Percentiles rank a stretch among this genome's conserved stretches.
phyloP scores from a whole-genome alignment of 2,113 vertebrate species.

The Heteronetta atricapilla region DNA sequence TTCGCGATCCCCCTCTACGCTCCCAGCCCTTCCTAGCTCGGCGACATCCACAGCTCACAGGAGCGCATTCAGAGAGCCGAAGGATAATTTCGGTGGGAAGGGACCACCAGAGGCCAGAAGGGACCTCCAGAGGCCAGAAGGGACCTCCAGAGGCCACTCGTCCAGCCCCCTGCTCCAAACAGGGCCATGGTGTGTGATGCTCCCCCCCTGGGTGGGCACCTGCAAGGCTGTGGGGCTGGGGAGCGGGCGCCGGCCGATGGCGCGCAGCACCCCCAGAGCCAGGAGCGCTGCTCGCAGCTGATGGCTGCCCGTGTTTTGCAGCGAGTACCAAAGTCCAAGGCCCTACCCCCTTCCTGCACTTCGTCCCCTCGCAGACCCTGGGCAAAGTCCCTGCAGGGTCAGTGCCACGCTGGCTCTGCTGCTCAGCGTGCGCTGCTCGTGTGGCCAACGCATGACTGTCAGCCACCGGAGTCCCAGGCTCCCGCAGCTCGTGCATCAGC shows the following conservation, averaged over 20 bases:
- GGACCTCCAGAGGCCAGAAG: neutral
- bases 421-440: neutral
- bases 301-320: accelerated
- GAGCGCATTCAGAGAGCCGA: accelerated
- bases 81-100: accelerated
- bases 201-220: neutral
- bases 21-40: neutral
- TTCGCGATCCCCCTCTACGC: accelerated
- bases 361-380: neutral
- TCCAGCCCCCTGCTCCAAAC: accelerated
- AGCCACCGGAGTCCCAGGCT: accelerated
- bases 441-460: neutral
- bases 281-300: neutral
- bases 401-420: neutral
- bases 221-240: neutral
- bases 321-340: slow-evolving; percentile 27
- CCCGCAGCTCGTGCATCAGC: accelerated
- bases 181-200: accelerated
- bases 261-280: neutral
- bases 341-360: neutral
- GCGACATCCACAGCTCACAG: accelerated
- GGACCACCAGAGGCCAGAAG: neutral
- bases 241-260: no score
- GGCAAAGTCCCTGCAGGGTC: accelerated
- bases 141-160: neutral